These are phyloP conservation scores for Bos javanicus DNA, from an alignment of 2,113 vertebrate genomes.

Conservation along the genomic window DNA sequence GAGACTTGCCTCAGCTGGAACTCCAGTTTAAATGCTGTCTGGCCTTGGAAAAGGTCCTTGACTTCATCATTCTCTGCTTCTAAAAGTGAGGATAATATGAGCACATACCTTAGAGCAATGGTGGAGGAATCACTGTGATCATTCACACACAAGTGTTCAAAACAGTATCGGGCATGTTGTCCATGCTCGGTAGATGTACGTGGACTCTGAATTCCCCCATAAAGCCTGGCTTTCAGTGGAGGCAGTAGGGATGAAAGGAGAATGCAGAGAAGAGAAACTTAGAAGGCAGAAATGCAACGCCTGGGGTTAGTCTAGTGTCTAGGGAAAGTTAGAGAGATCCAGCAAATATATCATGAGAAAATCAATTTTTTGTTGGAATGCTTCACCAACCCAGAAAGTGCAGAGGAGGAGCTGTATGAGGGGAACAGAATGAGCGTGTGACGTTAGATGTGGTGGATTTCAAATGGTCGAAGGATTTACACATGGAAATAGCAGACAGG, in stretches of 20 bases:
- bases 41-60: background rate
- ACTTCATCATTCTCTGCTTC: background rate
- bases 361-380: background rate
- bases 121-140: background rate
- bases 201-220: background rate
- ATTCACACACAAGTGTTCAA: background rate
- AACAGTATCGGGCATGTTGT: background rate
- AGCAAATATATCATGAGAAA: background rate
- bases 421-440: background rate
- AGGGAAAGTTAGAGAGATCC: background rate
- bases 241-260: background rate
- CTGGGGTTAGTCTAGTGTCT: background rate
- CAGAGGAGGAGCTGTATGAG: background rate
- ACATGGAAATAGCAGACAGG: fast-evolving
- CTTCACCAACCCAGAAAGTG: background rate
- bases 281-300: background rate
- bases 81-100: background rate
- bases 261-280: background rate
- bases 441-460: background rate
- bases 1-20: background rate
- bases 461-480: background rate
- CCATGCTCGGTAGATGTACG: background rate
- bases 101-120: background rate
- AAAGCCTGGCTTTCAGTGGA: background rate
- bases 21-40: background rate